Evolutionary conservation across 2,888 invertebrate genomes (phyloP).

Genomic region (Lithosia quadra): DNA sequence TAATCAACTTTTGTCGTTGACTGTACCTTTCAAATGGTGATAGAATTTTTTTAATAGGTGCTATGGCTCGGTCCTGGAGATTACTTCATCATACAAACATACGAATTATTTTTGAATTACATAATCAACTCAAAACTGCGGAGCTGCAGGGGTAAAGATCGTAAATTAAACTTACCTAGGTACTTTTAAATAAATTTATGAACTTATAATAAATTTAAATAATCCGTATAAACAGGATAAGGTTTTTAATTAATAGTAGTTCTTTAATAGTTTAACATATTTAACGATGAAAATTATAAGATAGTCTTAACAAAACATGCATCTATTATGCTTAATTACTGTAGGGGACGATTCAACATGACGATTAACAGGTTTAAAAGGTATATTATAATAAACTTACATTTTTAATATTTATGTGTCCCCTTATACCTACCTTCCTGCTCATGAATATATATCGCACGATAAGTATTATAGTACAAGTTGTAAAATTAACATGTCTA

Average conservation of each 20-base stretch:
- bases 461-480: neutral
- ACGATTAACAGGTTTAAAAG: slow-evolving; percentile 25
- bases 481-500: slow-evolving; percentile 19
- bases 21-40: neutral
- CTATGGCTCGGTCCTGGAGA: neutral
- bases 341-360: slow-evolving; percentile 60
- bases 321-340: slow-evolving; percentile 66
- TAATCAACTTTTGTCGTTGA: slow-evolving; percentile 4
- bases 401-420: slow-evolving; percentile 3
- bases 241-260: neutral
- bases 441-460: slow-evolving; percentile 10
- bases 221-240: neutral
- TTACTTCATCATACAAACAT: slow-evolving; percentile 1
- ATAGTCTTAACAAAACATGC: slow-evolving; percentile 67
- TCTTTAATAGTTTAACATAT: neutral
- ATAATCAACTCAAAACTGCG: neutral
- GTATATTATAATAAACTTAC: slow-evolving; percentile 10
- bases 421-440: neutral
- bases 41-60: neutral
- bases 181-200: neutral
- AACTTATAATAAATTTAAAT: neutral
- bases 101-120: neutral
- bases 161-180: neutral
- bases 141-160: neutral
- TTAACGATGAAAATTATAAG: slow-evolving; percentile 39